Evolutionary conservation across 2,888 invertebrate species (phyloP).

Genomic region (Sicus ferrugineus): DNA sequence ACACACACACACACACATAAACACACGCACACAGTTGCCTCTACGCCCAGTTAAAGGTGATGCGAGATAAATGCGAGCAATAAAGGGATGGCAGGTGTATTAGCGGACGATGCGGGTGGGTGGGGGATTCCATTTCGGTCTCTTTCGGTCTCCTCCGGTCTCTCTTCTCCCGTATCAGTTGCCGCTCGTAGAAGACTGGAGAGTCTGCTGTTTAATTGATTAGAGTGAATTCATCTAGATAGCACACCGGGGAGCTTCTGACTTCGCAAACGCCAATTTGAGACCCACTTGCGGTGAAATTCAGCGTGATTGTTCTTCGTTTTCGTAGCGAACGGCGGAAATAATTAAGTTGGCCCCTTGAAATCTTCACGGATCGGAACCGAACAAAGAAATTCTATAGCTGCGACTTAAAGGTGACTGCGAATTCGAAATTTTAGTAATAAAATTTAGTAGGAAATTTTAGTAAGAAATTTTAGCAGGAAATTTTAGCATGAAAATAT

Average conservation of each 20-base stretch:
- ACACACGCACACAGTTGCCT: neutral
- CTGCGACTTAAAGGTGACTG: too few relatives aligned
- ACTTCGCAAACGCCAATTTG: neutral
- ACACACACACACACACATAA: neutral
- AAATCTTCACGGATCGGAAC: too few relatives aligned
- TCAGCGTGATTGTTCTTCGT: too few relatives aligned
- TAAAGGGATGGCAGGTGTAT: neutral
- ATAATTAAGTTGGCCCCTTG: too few relatives aligned
- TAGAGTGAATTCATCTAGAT: neutral
- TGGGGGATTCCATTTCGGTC: neutral
- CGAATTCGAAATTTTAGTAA: too few relatives aligned
- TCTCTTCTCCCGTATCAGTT: neutral
- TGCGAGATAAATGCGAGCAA: neutral
- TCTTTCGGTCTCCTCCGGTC: neutral
- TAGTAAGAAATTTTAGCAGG: too few relatives aligned
- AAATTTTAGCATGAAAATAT: too few relatives aligned
- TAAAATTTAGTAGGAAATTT: too few relatives aligned
- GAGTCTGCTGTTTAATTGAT: neutral
- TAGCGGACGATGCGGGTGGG: neutral
- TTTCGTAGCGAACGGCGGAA: too few relatives aligned
- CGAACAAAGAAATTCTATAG: too few relatives aligned
- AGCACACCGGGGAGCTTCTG: neutral
- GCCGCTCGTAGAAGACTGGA: neutral
- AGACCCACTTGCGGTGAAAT: neutral
- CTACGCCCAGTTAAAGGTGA: neutral